Evolutionary conservation across 1,140 invertebrate species (phyloP).

Genomic region (Euborellia annulipes): DNA sequence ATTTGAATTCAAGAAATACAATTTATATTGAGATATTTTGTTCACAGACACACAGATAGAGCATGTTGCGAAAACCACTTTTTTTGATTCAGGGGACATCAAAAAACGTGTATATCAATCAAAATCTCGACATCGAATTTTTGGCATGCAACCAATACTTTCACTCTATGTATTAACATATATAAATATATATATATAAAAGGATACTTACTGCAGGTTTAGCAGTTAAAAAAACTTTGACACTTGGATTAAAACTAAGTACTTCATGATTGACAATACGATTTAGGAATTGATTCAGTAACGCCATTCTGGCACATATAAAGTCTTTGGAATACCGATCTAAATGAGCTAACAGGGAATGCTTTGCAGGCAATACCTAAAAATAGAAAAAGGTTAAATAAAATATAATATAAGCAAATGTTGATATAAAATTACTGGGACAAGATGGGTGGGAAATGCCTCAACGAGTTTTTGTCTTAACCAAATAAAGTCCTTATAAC

Average conservation of each 20-base stretch:
- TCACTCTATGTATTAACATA: no score
- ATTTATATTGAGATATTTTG: no score
- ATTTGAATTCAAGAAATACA: no score
- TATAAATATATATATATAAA: no score
- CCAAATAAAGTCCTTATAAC: constrained; percentile 67
- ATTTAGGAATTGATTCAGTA: constrained; percentile 52
- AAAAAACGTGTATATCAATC: no score
- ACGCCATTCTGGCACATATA: constrained; percentile 47
- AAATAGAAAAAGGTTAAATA: constrained; percentile 19
- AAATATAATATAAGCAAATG: constrained; percentile 2
- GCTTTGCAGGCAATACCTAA: constrained; percentile 57
- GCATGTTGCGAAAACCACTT: no score
- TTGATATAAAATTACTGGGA: constrained; percentile 37
- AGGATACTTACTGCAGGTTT: constrained; percentile 44
- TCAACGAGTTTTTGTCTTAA: constrained; percentile 47
- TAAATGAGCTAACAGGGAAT: constrained; percentile 48
- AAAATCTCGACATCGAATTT: no score
- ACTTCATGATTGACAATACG: constrained; percentile 51
- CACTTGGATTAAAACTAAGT: constrained; percentile 48
- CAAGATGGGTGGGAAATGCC: constrained; percentile 46
- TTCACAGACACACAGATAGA: no score
- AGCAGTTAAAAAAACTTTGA: constrained; percentile 50
- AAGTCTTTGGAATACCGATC: constrained; percentile 63
- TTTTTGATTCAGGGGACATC: no score
- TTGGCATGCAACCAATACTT: no score